Conservation (phyloP, 2,797 vertebrate species). For the Pipistrellus kuhlii region DNA sequence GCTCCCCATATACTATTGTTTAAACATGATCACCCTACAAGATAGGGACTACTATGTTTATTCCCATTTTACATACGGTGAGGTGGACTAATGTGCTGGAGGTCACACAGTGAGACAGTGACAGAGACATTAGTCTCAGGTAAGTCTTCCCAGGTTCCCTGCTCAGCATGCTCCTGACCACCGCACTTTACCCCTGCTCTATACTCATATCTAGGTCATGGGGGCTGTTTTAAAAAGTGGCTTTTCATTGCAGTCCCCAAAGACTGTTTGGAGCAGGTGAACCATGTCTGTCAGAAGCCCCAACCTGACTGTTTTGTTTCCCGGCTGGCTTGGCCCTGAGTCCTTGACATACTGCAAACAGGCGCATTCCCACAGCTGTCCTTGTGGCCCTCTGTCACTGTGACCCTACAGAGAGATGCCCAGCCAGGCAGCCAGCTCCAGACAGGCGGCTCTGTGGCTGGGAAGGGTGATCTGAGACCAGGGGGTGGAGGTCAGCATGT, state of each 20-base stretch:
- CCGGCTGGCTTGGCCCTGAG: not conserved
- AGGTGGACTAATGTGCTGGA: not conserved
- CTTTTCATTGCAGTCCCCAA: slow-evolving; percentile 42
- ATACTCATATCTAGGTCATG: not conserved
- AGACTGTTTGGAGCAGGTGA: not conserved
- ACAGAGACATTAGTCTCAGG: not conserved
- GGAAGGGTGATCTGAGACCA: slow-evolving; percentile 75
- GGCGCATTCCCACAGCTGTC: not conserved
- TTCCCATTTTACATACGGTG: not conserved
- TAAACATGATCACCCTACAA: not conserved
- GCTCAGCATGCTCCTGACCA: not conserved
- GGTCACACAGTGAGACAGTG: not conserved
- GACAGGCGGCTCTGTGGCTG: slow-evolving; percentile 15
- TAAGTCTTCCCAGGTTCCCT: not conserved
- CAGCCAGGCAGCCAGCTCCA: not conserved
- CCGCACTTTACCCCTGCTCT: not conserved
- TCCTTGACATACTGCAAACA: slow-evolving; percentile 5
- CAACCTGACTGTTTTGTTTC: not conserved
- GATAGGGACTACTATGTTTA: not conserved
- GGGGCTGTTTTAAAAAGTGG: not conserved
- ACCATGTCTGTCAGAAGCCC: not conserved
- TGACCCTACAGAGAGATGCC: not conserved
- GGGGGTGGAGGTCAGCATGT: slow-evolving; percentile 45
- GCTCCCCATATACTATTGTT: not conserved
- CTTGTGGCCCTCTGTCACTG: not conserved